A percentile compares a stretch with the other conserved stretches of the same genome.
Conservation (phyloP, 2,797 vertebrate genomes). For the Anguilla marmorata region DNA sequence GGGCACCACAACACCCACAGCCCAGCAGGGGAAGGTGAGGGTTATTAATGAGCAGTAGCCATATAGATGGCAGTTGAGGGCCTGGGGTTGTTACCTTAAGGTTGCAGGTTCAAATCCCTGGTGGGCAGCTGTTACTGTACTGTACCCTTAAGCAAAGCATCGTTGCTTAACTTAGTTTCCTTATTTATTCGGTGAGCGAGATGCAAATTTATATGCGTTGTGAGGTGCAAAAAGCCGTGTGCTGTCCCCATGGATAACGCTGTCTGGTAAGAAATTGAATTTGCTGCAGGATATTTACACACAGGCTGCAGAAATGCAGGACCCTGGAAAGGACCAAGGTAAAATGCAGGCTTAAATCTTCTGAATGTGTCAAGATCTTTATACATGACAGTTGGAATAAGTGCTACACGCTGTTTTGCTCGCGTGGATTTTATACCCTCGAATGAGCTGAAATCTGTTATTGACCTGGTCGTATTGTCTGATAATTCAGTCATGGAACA, state of each 20-base stretch:
- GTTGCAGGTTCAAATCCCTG: neutral
- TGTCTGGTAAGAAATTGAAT: neutral
- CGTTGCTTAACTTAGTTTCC: neutral
- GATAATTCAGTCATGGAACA: neutral
- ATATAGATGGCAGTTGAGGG: neutral
- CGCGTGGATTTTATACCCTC: neutral
- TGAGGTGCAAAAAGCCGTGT: neutral
- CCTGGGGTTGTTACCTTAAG: neutral
- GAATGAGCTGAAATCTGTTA: neutral
- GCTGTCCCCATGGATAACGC: neutral
- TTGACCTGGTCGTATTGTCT: neutral
- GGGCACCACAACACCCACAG: conserved; percentile 22
- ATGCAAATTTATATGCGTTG: neutral
- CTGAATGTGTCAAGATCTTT: neutral
- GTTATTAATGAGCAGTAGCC: neutral
- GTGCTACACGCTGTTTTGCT: neutral
- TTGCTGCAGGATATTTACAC: neutral
- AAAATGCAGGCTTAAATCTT: conserved; percentile 4
- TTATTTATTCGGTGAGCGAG: neutral
- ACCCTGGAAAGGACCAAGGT: conserved; percentile 33
- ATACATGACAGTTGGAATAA: neutral
- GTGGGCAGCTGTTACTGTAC: neutral
- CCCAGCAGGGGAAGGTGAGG: neutral
- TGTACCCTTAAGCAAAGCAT: neutral
- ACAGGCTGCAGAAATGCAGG: conserved; percentile 27